A percentile compares a stretch with the other conserved stretches of the same genome.
Conservation (phyloP, 2,888 invertebrate species). For the Limnephilus rhombicus region DNA sequence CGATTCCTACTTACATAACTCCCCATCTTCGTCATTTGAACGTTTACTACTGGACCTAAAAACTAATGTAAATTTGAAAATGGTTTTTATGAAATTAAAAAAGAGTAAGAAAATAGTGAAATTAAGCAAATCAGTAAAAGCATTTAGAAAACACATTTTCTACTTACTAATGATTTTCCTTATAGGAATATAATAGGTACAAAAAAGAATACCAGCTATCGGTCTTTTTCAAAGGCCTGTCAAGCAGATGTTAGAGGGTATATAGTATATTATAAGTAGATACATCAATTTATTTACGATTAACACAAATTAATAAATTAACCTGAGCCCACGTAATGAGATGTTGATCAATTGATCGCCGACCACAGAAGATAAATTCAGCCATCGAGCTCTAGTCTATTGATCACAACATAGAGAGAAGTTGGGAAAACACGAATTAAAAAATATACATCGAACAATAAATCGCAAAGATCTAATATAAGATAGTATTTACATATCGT, state of each 20-base stretch:
- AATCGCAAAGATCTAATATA: neutral
- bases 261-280: neutral
- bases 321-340: neutral
- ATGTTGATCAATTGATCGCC: neutral
- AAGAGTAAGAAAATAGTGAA: too few relatives aligned
- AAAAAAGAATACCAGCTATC: neutral
- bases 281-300: neutral
- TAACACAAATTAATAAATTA: neutral
- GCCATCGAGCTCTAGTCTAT: neutral
- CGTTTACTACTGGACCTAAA: too few relatives aligned
- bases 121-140: too few relatives aligned
- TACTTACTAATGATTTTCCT: neutral
- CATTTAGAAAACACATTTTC: too few relatives aligned
- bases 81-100: too few relatives aligned
- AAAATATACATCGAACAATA: neutral
- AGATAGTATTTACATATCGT: neutral
- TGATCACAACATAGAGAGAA: neutral
- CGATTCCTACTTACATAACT: too few relatives aligned
- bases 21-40: too few relatives aligned
- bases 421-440: neutral
- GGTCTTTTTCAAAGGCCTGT: neutral
- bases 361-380: neutral
- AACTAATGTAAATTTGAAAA: too few relatives aligned
- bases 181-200: neutral
- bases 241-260: neutral